Conservation (phyloP, 2,113 vertebrate genomes). For the Labrus mixtus region DNA sequence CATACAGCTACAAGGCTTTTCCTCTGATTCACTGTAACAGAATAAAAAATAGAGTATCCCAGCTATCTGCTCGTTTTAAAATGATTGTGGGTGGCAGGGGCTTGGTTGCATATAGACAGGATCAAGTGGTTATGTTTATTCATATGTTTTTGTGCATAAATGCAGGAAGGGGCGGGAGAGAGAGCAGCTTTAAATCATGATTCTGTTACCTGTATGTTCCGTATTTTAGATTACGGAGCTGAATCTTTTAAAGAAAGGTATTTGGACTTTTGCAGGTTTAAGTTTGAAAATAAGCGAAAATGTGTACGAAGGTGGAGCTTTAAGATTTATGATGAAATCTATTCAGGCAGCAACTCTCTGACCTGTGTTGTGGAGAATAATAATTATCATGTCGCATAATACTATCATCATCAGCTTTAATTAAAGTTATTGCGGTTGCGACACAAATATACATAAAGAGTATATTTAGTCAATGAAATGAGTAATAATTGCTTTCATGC, state of each 20-base stretch:
- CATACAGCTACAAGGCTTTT: constrained; percentile 50
- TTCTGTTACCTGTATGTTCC: neutral
- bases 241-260: neutral
- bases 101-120: constrained; percentile 62
- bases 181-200: constrained; percentile 36
- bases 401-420: constrained; percentile 30
- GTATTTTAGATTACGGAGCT: constrained; percentile 11
- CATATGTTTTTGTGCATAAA: constrained; percentile 59
- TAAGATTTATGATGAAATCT: constrained; percentile 11
- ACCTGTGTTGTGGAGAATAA: neutral
- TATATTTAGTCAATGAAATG: constrained; percentile 55
- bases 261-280: neutral
- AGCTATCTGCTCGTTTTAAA: constrained; percentile 68
- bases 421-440: constrained; percentile 46
- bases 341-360: constrained; percentile 22
- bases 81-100: constrained; percentile 72
- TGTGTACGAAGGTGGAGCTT: neutral
- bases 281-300: neutral
- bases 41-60: constrained; percentile 67
- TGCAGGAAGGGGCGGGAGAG: constrained; percentile 28
- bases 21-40: constrained; percentile 53
- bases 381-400: constrained; percentile 15
- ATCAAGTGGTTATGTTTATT: constrained; percentile 72
- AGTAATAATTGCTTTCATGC: constrained; percentile 59
- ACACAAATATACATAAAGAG: constrained; percentile 45